These are phyloP conservation scores for Cotesia typhae DNA, from an alignment of 1,140 invertebrate genomes.

Conservation along the genomic window DNA sequence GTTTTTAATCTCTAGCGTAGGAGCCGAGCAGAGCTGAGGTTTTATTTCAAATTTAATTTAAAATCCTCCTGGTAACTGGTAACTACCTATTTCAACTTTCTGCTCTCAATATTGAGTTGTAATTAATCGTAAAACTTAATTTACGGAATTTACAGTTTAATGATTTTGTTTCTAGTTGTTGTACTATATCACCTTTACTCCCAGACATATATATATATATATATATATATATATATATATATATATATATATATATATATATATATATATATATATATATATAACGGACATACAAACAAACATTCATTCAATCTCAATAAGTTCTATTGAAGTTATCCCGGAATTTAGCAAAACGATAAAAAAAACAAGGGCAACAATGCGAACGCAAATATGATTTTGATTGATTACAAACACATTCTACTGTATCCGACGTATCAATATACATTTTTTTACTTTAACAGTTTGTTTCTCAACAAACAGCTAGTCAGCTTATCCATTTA, in stretches of 20 bases:
- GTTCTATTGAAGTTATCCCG: constrained; percentile 12
- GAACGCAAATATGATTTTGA: constrained; percentile 23
- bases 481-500: constrained; percentile 26
- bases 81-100: not conserved
- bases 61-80: not conserved
- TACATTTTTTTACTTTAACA: not conserved
- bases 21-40: too few species aligned
- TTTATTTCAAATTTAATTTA: not conserved
- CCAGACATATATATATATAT: too few species aligned
- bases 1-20: too few species aligned
- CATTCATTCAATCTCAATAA: not conserved
- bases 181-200: not conserved
- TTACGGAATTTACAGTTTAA: constrained; percentile 5
- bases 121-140: constrained; percentile 14
- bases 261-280: too few species aligned
- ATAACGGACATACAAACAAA: not conserved
- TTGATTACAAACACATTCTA: constrained; percentile 18
- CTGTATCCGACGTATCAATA: constrained; percentile 23
- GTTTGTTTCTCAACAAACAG: constrained; percentile 4
- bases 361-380: not conserved
- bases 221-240: too few species aligned
- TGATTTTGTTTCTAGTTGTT: constrained; percentile 5
- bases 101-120: not conserved
- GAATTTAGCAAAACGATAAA: not conserved
- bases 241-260: too few species aligned